Percentiles rank a stretch among this genome's conserved stretches.
Evolutionary conservation across 2,113 vertebrate genomes (phyloP).

Genomic region (Apistogramma diplotaenia): DNA sequence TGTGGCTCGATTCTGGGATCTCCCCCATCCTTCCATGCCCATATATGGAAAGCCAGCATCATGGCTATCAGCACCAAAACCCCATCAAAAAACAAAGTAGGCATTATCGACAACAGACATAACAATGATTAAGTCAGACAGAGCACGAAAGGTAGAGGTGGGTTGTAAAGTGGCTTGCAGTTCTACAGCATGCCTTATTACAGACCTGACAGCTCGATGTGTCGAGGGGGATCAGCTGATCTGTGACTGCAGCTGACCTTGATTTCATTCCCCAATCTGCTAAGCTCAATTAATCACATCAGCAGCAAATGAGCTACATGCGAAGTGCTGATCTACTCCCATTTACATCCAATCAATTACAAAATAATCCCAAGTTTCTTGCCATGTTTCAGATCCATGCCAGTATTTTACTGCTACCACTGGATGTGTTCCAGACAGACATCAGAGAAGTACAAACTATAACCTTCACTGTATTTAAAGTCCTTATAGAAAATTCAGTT

Average conservation of each 20-base stretch:
- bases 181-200: neutral
- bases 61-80: neutral
- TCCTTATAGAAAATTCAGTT: neutral
- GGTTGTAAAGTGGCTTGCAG: neutral
- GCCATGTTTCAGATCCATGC: neutral
- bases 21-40: too few species aligned
- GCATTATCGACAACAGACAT: neutral
- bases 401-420: neutral
- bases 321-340: neutral
- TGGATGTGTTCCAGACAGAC: neutral
- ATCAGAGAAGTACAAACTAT: neutral
- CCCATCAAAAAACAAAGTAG: neutral
- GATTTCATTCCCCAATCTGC: neutral
- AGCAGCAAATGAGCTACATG: conserved; percentile 1
- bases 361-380: neutral
- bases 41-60: too few species aligned
- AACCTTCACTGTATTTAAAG: conserved; percentile 16
- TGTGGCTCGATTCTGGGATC: neutral
- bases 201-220: neutral
- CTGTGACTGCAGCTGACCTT: neutral
- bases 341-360: neutral
- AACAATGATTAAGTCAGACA: neutral
- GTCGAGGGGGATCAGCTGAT: neutral
- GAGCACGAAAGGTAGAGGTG: neutral
- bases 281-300: neutral